phyloP scores from a whole-genome alignment of 2,888 invertebrate species.

The Eristalinus sepulchralis region DNA sequence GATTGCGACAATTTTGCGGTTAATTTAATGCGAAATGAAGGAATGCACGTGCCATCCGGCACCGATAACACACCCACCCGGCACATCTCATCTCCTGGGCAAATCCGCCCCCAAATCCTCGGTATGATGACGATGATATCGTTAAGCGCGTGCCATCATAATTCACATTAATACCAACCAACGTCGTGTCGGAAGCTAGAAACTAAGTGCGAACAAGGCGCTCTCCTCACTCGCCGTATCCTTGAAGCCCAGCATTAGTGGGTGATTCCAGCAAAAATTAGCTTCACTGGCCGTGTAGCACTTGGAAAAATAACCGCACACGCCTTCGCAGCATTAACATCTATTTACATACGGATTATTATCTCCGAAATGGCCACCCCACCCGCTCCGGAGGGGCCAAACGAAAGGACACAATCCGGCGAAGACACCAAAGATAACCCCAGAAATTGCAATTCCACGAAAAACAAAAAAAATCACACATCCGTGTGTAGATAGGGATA shows the following conservation, averaged over 20 bases:
- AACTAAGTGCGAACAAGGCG: slow-evolving; percentile 50
- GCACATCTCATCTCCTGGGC: not conserved
- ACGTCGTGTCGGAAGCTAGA: not conserved
- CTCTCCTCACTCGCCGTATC: not conserved
- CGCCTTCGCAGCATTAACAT: slow-evolving; percentile 37
- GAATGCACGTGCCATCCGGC: slow-evolving; percentile 55
- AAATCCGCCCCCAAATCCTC: slow-evolving; percentile 6
- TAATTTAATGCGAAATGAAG: slow-evolving; percentile 56
- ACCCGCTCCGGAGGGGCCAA: slow-evolving; percentile 1
- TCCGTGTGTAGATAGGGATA: slow-evolving; percentile 16
- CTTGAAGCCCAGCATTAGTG: not conserved
- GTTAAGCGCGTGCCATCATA: slow-evolving; percentile 55
- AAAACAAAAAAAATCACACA: slow-evolving; percentile 31
- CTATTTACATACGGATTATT: slow-evolving; percentile 32
- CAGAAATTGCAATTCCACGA: slow-evolving; percentile 33
- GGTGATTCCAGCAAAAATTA: slow-evolving; percentile 33
- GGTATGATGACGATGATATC: slow-evolving; percentile 18
- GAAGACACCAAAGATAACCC: slow-evolving; percentile 43
- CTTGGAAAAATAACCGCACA: slow-evolving; percentile 29
- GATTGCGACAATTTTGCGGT: slow-evolving; percentile 60
- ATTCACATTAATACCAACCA: slow-evolving; percentile 43
- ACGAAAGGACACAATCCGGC: slow-evolving; percentile 21
- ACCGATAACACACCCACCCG: slow-evolving; percentile 43
- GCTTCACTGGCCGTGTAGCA: slow-evolving; percentile 21
- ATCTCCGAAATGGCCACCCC: slow-evolving; percentile 20